A percentile compares a stretch with the other conserved stretches of the same genome.
phyloP scores from a whole-genome alignment of 2,888 invertebrate species.

The Hypomecis punctinalis region DNA sequence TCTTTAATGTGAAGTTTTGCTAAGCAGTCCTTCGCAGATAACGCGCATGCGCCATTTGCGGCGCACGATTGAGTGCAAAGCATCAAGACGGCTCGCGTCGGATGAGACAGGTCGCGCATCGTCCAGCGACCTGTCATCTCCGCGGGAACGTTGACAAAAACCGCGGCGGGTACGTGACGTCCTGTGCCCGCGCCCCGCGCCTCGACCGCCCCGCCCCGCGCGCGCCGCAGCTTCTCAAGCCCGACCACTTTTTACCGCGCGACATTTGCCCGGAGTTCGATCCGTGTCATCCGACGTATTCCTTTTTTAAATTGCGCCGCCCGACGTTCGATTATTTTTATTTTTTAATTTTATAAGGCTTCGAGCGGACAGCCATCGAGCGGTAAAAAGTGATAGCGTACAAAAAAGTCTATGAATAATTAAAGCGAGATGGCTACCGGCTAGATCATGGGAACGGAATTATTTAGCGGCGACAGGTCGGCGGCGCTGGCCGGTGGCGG shows the following conservation, averaged over 20 bases:
- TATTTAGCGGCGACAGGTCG: slow-evolving; percentile 80
- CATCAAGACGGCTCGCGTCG: slow-evolving; percentile 69
- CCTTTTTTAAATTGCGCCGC: slow-evolving; percentile 83
- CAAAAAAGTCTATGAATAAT: slow-evolving; percentile 85
- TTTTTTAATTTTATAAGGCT: slow-evolving; percentile 82
- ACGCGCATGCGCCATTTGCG: slow-evolving; percentile 23
- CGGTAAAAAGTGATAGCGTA: slow-evolving; percentile 81
- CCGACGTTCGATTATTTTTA: slow-evolving; percentile 75
- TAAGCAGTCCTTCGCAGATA: slow-evolving; percentile 41
- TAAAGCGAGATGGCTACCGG: slow-evolving; percentile 84
- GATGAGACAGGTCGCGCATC: slow-evolving; percentile 70
- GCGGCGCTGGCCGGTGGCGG: slow-evolving; percentile 62
- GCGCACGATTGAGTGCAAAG: slow-evolving; percentile 58
- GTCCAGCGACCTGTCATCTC: slow-evolving; percentile 85
- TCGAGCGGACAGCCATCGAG: slow-evolving; percentile 70
- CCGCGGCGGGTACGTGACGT: slow-evolving; percentile 84
- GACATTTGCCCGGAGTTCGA: slow-evolving; percentile 86
- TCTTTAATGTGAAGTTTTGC: slow-evolving; percentile 25
- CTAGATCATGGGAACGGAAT: slow-evolving; percentile 84
- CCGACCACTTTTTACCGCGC: slow-evolving; percentile 84
- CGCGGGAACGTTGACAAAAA: slow-evolving; percentile 85
- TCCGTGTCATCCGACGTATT: slow-evolving; percentile 85
- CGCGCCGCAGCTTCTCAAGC: slow-evolving; percentile 48
- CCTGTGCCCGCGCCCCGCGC: slow-evolving; percentile 61
- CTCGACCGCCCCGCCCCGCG: slow-evolving; percentile 40